phyloP scores from a whole-genome alignment of 1,140 invertebrate species.

The Drosophila parvula region DNA sequence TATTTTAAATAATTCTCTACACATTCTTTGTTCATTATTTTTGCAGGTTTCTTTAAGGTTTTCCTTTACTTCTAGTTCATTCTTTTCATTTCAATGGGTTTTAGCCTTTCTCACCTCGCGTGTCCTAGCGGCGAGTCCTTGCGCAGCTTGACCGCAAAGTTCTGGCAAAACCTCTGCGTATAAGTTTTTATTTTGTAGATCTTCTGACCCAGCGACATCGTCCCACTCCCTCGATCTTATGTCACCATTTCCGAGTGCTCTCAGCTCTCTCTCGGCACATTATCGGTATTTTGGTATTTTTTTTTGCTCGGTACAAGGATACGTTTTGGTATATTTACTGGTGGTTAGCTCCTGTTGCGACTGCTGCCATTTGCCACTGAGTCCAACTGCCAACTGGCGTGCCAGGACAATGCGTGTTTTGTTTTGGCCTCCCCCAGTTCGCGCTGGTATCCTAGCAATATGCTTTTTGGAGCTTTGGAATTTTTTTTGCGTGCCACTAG shows the following conservation, averaged over 20 bases:
- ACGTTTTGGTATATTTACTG: constrained; percentile 33
- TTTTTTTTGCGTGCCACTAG: constrained; percentile 64
- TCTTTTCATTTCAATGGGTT: not conserved
- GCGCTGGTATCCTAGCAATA: constrained; percentile 75
- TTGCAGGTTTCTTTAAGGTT: not conserved
- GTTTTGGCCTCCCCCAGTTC: constrained; percentile 72
- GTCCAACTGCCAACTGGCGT: constrained; percentile 74
- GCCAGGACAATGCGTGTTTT: constrained; percentile 74
- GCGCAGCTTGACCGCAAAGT: constrained; percentile 66
- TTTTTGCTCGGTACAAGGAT: constrained; percentile 18
- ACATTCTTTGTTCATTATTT: not conserved
- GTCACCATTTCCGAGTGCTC: constrained; percentile 64
- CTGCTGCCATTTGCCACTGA: constrained; percentile 67
- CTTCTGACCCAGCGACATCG: constrained; percentile 79
- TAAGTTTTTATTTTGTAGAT: constrained; percentile 79
- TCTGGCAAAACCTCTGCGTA: constrained; percentile 73
- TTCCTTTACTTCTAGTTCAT: not conserved
- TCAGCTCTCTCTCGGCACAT: constrained; percentile 16
- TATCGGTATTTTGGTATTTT: constrained; percentile 36
- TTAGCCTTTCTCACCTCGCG: constrained; percentile 59
- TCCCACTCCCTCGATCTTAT: constrained; percentile 53
- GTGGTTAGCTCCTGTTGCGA: constrained; percentile 54
- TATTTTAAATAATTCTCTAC: not conserved
- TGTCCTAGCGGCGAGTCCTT: constrained; percentile 65
- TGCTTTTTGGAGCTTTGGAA: constrained; percentile 50